A percentile compares a stretch with the other conserved stretches of the same genome.
phyloP scores from a whole-genome alignment of 1,140 invertebrate species.

The Ganaspis sp. region DNA sequence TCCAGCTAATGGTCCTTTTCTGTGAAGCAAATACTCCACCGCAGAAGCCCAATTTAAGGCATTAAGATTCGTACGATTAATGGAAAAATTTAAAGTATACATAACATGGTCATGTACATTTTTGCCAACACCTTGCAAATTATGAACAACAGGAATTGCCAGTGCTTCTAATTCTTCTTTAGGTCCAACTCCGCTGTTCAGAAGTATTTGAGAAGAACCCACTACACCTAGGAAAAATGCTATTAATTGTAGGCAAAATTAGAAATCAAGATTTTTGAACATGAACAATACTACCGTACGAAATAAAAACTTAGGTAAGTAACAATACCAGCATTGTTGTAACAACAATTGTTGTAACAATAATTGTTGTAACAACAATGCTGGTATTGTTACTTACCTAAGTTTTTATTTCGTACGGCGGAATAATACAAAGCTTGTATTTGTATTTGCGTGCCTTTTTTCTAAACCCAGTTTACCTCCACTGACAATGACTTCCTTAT shows the following conservation, averaged over 20 bases:
- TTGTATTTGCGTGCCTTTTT: no score
- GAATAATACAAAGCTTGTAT: no score
- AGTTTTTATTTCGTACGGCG: no score
- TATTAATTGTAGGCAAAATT: no score
- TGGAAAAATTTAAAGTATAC: slow-evolving; percentile 55
- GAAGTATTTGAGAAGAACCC: slow-evolving; percentile 75
- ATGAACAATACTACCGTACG: no score
- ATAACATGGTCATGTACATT: slow-evolving; percentile 77
- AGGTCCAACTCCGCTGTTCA: slow-evolving; percentile 79
- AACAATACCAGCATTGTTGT: no score
- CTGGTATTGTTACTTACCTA: no score
- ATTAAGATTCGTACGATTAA: slow-evolving; percentile 36
- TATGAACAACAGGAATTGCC: slow-evolving; percentile 62
- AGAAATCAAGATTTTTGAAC: no score
- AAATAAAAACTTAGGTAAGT: no score
- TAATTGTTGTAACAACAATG: no score
- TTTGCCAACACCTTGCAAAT: slow-evolving; percentile 78
- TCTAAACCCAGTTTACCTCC: no score
- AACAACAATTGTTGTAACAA: no score
- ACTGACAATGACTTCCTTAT: slow-evolving; percentile 81
- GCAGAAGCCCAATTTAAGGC: slow-evolving; percentile 37
- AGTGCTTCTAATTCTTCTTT: slow-evolving; percentile 70
- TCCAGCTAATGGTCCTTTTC: slow-evolving; percentile 85
- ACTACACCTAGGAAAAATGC: slow-evolving; percentile 72
- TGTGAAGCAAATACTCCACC: slow-evolving; percentile 70